These are phyloP conservation scores for Bombus difficillimus DNA, from an alignment of 1,140 invertebrate species.

Conservation along the genomic window DNA sequence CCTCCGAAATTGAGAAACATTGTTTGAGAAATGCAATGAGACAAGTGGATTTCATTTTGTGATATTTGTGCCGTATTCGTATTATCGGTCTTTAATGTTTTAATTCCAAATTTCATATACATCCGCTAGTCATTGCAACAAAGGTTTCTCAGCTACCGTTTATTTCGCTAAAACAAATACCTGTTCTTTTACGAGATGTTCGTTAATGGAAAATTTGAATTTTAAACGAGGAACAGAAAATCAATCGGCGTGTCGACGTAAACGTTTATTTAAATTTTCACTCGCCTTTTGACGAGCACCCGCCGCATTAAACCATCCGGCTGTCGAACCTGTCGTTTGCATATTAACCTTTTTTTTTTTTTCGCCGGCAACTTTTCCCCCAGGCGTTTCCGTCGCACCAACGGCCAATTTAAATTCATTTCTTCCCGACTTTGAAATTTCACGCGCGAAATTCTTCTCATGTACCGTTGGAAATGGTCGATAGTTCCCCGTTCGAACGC, in stretches of 20 bases:
- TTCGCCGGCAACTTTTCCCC: neutral
- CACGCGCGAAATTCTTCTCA: neutral
- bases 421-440: constrained; percentile 18
- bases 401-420: constrained; percentile 30
- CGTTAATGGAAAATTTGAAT: constrained; percentile 32
- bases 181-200: neutral
- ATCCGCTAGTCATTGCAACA: neutral
- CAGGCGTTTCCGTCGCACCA: neutral
- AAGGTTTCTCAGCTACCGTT: neutral
- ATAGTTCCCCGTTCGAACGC: neutral
- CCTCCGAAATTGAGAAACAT: too few species aligned
- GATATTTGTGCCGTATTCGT: neutral
- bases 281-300: constrained; percentile 12
- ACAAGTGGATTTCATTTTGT: too few species aligned
- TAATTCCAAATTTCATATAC: neutral
- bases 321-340: constrained; percentile 23
- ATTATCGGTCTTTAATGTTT: neutral
- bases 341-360: constrained; percentile 21
- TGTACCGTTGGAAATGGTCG: neutral
- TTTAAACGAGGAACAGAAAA: neutral
- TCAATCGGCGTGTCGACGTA: constrained; percentile 17
- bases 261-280: constrained; percentile 28
- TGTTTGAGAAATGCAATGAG: too few species aligned
- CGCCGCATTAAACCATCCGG: constrained; percentile 13
- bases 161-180: neutral